phyloP scores from a whole-genome alignment of 1,140 invertebrate genomes.

The Lethrus apterus region DNA sequence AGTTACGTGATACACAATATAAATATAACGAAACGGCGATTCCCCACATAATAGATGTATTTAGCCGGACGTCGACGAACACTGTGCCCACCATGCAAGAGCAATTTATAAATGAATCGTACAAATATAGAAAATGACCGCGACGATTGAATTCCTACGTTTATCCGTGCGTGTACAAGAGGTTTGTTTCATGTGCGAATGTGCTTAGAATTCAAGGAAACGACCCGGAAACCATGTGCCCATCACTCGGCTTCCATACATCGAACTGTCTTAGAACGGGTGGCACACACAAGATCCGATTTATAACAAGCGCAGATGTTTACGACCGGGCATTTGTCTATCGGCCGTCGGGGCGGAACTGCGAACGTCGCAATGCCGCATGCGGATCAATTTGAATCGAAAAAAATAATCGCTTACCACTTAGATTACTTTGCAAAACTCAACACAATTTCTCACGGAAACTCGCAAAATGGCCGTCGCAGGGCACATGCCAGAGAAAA shows the following conservation, averaged over 20 bases:
- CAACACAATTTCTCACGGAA: slow-evolving; percentile 55
- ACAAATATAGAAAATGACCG: slow-evolving; percentile 17
- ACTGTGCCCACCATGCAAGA: neutral
- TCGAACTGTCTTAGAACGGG: slow-evolving; percentile 29
- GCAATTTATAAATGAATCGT: slow-evolving; percentile 4
- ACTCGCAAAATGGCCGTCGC: slow-evolving; percentile 61
- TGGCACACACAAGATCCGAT: slow-evolving; percentile 26
- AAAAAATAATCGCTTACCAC: slow-evolving; percentile 38
- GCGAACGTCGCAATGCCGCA: too few relatives aligned
- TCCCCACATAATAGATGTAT: too few relatives aligned
- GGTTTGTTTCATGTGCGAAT: slow-evolving; percentile 3
- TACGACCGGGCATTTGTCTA: slow-evolving; percentile 13
- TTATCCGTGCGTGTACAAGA: too few relatives aligned
- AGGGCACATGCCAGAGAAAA: slow-evolving; percentile 58
- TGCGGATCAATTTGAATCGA: too few relatives aligned
- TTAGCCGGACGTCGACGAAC: too few relatives aligned
- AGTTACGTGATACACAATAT: slow-evolving; percentile 7
- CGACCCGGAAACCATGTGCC: slow-evolving; percentile 47
- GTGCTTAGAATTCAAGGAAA: slow-evolving; percentile 22
- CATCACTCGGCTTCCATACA: slow-evolving; percentile 36
- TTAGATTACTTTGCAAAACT: slow-evolving; percentile 46
- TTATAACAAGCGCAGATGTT: slow-evolving; percentile 32
- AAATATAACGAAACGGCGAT: neutral
- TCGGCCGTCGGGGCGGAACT: too few relatives aligned
- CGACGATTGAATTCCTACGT: too few relatives aligned